Conservation (phyloP, 1,140 invertebrate genomes). For the fruit fly (Drosophila melanogaster) region DNA sequence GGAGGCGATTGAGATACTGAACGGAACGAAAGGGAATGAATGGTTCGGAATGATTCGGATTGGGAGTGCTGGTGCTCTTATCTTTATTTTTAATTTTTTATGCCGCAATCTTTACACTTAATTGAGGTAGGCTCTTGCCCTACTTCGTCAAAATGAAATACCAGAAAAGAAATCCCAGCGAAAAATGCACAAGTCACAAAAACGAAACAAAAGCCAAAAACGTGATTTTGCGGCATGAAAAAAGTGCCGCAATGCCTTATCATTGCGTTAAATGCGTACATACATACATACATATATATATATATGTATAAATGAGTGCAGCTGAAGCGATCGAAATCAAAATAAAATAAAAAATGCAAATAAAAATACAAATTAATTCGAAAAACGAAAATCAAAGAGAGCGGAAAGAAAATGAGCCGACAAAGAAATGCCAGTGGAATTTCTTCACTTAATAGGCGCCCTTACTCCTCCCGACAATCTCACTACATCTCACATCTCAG, state of each 20-base stretch:
- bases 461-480: constrained; percentile 5
- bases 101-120: constrained; percentile 24
- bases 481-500: background rate
- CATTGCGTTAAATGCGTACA: constrained; percentile 1
- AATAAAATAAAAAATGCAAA: background rate
- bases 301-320: constrained; percentile 13
- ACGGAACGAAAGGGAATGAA: too few relatives aligned
- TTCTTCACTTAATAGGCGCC: constrained; percentile 34
- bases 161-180: constrained; percentile 38
- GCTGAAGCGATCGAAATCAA: constrained; percentile 15
- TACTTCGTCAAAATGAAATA: constrained; percentile 28
- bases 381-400: constrained; percentile 25
- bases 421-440: constrained; percentile 37
- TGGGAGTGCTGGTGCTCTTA: background rate
- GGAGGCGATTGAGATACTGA: background rate
- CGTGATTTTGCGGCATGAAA: constrained; percentile 29
- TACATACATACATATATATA: constrained; percentile 4
- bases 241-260: constrained; percentile 41
- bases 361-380: constrained; percentile 18
- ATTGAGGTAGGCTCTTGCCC: constrained; percentile 72
- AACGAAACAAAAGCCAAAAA: constrained; percentile 23
- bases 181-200: background rate
- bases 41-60: background rate
- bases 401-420: constrained; percentile 9
- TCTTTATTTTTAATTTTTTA: constrained; percentile 11